Percentiles rank a stretch among this genome's conserved stretches.
phyloP scores from a whole-genome alignment of 2,888 invertebrate genomes.

The Sesia apiformis region DNA sequence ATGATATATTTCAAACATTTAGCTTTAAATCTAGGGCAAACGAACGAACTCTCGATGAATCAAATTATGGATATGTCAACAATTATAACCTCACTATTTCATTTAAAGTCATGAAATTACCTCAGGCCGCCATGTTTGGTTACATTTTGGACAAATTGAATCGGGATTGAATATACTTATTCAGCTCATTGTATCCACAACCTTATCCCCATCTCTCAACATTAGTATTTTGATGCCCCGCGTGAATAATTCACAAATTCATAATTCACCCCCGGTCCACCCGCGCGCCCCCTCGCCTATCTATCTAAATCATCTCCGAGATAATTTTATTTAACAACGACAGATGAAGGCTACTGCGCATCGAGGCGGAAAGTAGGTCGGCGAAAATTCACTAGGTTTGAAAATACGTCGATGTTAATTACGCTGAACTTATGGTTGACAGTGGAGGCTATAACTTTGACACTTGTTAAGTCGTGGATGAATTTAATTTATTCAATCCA shows the following conservation, averaged over 20 bases:
- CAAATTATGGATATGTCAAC: too few relatives aligned
- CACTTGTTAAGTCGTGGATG: too few relatives aligned
- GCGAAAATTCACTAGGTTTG: too few relatives aligned
- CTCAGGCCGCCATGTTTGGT: background rate
- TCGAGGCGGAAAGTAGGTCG: background rate
- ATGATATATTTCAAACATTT: too few relatives aligned
- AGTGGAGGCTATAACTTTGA: too few relatives aligned
- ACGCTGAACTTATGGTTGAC: too few relatives aligned
- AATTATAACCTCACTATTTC: too few relatives aligned
- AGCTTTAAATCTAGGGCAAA: too few relatives aligned
- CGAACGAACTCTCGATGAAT: too few relatives aligned
- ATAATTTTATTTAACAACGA: constrained; percentile 7
- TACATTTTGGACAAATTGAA: background rate
- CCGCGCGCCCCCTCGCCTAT: constrained; percentile 16
- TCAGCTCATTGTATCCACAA: background rate
- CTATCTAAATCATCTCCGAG: constrained; percentile 7
- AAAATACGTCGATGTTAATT: too few relatives aligned
- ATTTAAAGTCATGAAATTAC: too few relatives aligned
- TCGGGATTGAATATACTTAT: background rate
- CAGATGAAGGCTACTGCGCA: constrained; percentile 6
- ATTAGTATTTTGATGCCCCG: constrained; percentile 43
- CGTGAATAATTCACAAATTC: constrained; percentile 49
- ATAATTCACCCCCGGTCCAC: constrained; percentile 26
- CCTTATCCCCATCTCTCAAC: constrained; percentile 22
- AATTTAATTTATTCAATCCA: too few relatives aligned